Conservation (phyloP, 1,140 invertebrate genomes). For the Habropoda laboriosa region DNA sequence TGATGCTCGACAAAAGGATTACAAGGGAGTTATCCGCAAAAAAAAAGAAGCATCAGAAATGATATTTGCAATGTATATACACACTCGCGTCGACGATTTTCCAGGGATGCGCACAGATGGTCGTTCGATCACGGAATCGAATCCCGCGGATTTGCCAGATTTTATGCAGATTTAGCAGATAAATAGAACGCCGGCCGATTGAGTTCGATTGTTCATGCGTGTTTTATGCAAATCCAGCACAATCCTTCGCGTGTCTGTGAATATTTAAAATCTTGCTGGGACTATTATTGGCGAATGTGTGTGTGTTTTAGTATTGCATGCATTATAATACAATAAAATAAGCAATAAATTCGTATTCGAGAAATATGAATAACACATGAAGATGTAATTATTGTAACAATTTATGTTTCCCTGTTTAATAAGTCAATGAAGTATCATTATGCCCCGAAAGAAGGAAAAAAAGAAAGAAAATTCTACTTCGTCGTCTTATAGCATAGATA, state of each 20-base stretch:
- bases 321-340: too few species aligned
- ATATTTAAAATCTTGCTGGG: background rate
- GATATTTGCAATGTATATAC: conserved; percentile 45
- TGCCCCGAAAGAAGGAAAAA: too few species aligned
- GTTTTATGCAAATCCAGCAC: background rate
- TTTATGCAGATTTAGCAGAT: conserved; percentile 39
- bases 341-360: too few species aligned
- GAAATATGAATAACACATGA: too few species aligned
- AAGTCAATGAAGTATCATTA: too few species aligned
- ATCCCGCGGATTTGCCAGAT: conserved; percentile 24
- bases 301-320: too few species aligned
- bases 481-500: too few species aligned
- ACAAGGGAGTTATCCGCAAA: conserved; percentile 19
- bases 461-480: too few species aligned
- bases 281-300: background rate
- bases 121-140: conserved; percentile 25
- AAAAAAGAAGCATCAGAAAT: conserved; percentile 12
- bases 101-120: conserved; percentile 4
- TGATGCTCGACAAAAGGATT: conserved; percentile 44
- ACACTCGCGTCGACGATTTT: background rate
- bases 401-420: too few species aligned
- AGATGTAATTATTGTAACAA: too few species aligned
- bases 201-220: conserved; percentile 9
- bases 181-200: conserved; percentile 21
- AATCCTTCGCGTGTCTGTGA: background rate